Evolutionary conservation across 2,888 invertebrate genomes (phyloP).

Genomic region (Drosophila mimica): DNA sequence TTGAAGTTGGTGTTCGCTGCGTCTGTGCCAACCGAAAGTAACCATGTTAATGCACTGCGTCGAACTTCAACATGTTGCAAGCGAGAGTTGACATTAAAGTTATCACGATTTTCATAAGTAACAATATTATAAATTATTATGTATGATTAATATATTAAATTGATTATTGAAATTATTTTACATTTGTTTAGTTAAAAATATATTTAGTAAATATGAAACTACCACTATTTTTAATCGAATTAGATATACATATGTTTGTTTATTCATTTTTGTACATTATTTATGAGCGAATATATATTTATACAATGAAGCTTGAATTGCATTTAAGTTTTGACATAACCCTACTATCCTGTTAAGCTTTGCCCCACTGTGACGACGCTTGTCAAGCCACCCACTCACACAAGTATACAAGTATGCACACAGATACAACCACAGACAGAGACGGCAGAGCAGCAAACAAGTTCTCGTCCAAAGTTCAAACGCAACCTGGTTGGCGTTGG

Average conservation of each 20-base stretch:
- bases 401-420: constrained; percentile 22
- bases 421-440: neutral
- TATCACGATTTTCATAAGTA: neutral
- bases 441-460: constrained; percentile 44
- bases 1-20: constrained; percentile 13
- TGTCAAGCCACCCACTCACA: constrained; percentile 53
- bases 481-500: constrained; percentile 58
- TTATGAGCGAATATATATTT: neutral
- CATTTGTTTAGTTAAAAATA: neutral
- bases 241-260: neutral
- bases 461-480: constrained; percentile 60
- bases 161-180: neutral
- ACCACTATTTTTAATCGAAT: neutral
- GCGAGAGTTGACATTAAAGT: constrained; percentile 47
- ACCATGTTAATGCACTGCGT: constrained; percentile 45
- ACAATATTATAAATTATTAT: neutral
- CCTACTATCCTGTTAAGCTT: neutral
- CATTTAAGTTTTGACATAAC: neutral
- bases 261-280: neutral
- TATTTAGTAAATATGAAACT: neutral
- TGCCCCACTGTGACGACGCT: constrained; percentile 38
- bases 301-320: neutral
- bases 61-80: constrained; percentile 69
- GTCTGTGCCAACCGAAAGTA: constrained; percentile 1
- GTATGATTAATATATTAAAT: neutral